Percentiles rank a stretch among this genome's conserved stretches.
phyloP scores from a whole-genome alignment of 37 sponge, comb jelly and placozoan species.

The Geodia barretti region DNA sequence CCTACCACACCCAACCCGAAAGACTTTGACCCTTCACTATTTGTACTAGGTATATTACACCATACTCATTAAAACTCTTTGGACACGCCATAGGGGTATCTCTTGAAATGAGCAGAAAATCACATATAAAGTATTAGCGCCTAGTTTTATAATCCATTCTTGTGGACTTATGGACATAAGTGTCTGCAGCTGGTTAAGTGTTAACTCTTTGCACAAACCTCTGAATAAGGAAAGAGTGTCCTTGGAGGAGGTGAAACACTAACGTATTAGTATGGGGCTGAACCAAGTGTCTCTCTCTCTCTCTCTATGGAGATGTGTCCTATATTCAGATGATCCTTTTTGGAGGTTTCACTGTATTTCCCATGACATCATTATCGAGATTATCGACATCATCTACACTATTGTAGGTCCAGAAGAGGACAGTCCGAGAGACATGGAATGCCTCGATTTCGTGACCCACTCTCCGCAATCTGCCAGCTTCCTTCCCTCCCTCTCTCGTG shows the following conservation, averaged over 20 bases:
- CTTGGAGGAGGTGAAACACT: too few relatives aligned
- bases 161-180: neutral
- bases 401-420: slow-evolving; percentile 84
- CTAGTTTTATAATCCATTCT: neutral
- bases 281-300: too few relatives aligned
- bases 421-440: slow-evolving; percentile 48
- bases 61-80: neutral
- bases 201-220: neutral
- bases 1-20: slow-evolving; percentile 63
- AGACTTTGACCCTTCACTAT: slow-evolving; percentile 71
- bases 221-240: neutral
- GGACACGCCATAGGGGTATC: too few relatives aligned
- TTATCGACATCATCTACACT: too few relatives aligned
- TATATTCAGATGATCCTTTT: neutral
- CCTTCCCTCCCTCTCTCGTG: slow-evolving; percentile 20
- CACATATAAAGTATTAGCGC: too few relatives aligned
- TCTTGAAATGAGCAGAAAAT: too few relatives aligned
- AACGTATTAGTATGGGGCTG: too few relatives aligned
- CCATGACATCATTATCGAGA: too few relatives aligned
- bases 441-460: slow-evolving; percentile 70
- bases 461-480: slow-evolving; percentile 59
- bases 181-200: neutral
- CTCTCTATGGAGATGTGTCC: too few relatives aligned
- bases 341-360: too few relatives aligned
- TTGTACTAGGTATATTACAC: slow-evolving; percentile 77